phyloP scores from a whole-genome alignment of 1,140 invertebrate genomes.

The Drosophila saltans region DNA sequence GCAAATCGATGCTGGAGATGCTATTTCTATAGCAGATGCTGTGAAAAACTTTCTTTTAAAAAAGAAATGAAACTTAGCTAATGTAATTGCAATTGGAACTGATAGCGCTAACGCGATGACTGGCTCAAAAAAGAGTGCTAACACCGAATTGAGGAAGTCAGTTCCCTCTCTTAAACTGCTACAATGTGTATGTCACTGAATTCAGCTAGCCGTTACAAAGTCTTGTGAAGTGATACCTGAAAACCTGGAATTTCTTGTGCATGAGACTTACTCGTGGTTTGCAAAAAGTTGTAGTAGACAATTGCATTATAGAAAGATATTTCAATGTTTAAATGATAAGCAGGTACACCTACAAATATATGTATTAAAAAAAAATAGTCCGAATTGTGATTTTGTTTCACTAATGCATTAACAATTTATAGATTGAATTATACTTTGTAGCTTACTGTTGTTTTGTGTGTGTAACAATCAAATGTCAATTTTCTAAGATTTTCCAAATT shows the following conservation, averaged over 20 bases:
- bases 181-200: too few relatives aligned
- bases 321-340: conserved; percentile 17
- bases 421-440: conserved; percentile 3
- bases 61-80: not conserved
- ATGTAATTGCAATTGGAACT: too few relatives aligned
- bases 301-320: conserved; percentile 20
- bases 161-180: too few relatives aligned
- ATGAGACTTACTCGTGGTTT: conserved; percentile 26
- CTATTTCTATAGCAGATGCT: too few relatives aligned
- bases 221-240: not conserved
- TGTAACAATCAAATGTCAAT: not conserved
- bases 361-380: conserved; percentile 13
- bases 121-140: too few relatives aligned
- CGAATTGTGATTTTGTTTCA: not conserved
- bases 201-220: conserved; percentile 1
- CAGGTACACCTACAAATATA: conserved; percentile 16
- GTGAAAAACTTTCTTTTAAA: conserved; percentile 12
- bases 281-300: conserved; percentile 20
- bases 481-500: not conserved
- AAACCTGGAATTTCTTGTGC: conserved; percentile 19
- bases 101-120: too few relatives aligned
- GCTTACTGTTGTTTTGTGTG: not conserved
- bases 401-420: not conserved
- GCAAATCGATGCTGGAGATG: too few relatives aligned
- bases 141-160: too few relatives aligned